These are phyloP conservation scores for Spodoptera frugiperda DNA, from an alignment of 1,140 invertebrate species.

Conservation along the genomic window DNA sequence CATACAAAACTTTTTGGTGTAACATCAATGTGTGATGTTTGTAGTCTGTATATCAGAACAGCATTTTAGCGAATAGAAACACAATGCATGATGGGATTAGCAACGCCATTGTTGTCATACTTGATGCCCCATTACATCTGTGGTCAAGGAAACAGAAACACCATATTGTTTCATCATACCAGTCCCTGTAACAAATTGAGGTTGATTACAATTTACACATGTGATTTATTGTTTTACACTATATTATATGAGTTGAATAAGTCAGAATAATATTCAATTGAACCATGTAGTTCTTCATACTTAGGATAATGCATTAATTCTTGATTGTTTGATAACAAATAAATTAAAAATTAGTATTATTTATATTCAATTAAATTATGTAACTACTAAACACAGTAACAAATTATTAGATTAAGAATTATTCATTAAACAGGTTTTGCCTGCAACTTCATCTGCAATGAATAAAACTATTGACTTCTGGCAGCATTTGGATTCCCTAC, in stretches of 20 bases:
- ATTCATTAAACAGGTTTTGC: no score
- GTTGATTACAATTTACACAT: not conserved
- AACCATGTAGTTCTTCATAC: no score
- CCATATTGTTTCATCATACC: constrained; percentile 94
- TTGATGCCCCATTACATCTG: constrained; percentile 90
- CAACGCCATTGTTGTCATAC: constrained; percentile 59
- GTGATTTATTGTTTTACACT: not conserved
- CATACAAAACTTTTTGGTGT: constrained; percentile 20
- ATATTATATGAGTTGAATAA: not conserved
- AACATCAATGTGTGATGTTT: not conserved
- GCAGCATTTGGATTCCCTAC: no score
- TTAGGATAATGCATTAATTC: no score
- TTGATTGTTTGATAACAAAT: no score
- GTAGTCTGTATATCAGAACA: constrained; percentile 55
- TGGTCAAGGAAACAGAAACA: constrained; percentile 97
- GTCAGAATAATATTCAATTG: no score
- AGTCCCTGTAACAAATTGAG: constrained; percentile 87
- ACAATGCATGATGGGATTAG: constrained; percentile 59
- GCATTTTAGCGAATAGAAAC: constrained; percentile 58
- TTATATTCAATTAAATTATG: no score
- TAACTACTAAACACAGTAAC: not conserved
- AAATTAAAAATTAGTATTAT: no score
- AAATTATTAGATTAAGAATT: no score
- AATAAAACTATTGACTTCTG: no score
- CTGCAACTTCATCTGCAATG: no score